Evolutionary conservation across 1,140 invertebrate species (phyloP).

Genomic region (Drosophila saltans): DNA sequence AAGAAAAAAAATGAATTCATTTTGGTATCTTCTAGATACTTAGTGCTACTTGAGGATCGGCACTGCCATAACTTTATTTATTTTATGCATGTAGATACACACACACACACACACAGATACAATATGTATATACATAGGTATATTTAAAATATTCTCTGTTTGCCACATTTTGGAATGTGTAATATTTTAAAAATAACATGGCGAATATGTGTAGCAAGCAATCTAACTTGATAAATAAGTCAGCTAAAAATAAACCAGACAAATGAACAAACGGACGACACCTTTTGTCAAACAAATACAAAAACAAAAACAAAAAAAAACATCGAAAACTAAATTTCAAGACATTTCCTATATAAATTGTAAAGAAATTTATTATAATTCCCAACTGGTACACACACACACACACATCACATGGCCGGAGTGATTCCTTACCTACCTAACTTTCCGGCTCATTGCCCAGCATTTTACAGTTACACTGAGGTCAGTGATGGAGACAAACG

Average conservation of each 20-base stretch:
- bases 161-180: slow-evolving; percentile 81
- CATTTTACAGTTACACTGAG: slow-evolving; percentile 69
- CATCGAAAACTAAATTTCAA: slow-evolving; percentile 14
- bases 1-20: slow-evolving; percentile 22
- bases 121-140: slow-evolving; percentile 25
- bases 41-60: slow-evolving; percentile 46
- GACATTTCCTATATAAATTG: background rate
- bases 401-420: background rate
- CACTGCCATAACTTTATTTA: slow-evolving; percentile 75
- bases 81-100: slow-evolving; percentile 59
- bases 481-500: slow-evolving; percentile 63
- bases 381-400: slow-evolving; percentile 8
- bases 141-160: slow-evolving; percentile 58
- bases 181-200: slow-evolving; percentile 76
- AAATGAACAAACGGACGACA: slow-evolving; percentile 43
- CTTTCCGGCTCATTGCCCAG: slow-evolving; percentile 58
- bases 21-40: slow-evolving; percentile 73
- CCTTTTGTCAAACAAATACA: slow-evolving; percentile 40
- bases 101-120: slow-evolving; percentile 11
- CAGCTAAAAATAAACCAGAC: slow-evolving; percentile 55
- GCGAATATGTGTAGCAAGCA: slow-evolving; percentile 76
- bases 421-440: slow-evolving; percentile 11
- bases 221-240: slow-evolving; percentile 68
- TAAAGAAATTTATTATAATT: slow-evolving; percentile 3
- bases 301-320: no score